Conservation (phyloP, 2,888 invertebrate species). For the Hipparchia sbordonii region DNA sequence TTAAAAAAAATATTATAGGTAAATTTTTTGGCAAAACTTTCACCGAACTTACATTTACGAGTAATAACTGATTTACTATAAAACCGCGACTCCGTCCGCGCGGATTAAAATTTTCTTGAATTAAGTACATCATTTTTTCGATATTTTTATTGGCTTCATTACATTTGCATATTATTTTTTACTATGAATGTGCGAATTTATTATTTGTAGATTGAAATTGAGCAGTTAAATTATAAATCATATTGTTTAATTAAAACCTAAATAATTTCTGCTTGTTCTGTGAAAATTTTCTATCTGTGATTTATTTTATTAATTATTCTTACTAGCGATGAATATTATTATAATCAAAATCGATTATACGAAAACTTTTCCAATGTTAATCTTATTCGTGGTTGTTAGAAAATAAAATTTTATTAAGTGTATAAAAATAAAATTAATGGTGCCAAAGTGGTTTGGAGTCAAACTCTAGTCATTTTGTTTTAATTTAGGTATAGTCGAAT, state of each 20-base stretch:
- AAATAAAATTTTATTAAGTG: neutral
- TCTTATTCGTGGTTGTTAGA: conserved; percentile 19
- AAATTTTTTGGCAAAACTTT: conserved; percentile 1
- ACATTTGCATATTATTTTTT: too few species aligned
- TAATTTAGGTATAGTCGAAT: conserved; percentile 34
- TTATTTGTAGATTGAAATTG: too few species aligned
- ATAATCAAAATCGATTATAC: neutral
- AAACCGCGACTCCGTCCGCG: too few species aligned
- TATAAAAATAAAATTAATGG: conserved; percentile 39
- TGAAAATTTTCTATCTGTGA: neutral
- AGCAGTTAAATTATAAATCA: too few species aligned
- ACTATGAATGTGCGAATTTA: too few species aligned
- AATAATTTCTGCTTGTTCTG: neutral
- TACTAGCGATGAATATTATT: neutral
- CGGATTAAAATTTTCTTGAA: too few species aligned
- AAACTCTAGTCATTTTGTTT: conserved; percentile 58
- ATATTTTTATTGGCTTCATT: too few species aligned
- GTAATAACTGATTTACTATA: too few species aligned
- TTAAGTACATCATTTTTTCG: too few species aligned
- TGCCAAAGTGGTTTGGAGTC: conserved; percentile 66
- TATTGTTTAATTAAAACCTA: too few species aligned
- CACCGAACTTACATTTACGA: neutral
- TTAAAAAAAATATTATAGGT: conserved; percentile 10
- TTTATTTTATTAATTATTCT: neutral
- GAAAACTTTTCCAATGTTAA: conserved; percentile 3